Base-by-base conservation (phyloP, 2,797 vertebrate species). In the Takifugu ocellatus region DNA sequence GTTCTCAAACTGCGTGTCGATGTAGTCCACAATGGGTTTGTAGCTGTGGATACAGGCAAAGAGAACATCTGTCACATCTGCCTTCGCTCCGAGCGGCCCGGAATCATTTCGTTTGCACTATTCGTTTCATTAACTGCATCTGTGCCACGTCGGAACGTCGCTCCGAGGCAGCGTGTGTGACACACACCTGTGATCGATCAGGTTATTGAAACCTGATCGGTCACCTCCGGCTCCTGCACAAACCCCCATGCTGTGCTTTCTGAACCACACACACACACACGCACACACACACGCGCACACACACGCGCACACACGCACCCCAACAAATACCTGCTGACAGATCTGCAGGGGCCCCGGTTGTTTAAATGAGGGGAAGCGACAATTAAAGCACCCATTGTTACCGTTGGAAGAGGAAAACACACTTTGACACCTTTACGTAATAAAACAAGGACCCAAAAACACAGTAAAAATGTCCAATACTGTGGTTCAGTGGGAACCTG, bases 21-120 rank as follows among this genome's bases (percentile, higher is more conserved):
- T 99, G 90, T 99, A 99, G 83, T 99, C 95, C n/a, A 99, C 96
- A 0, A 99, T 96, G 16, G 97, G 96, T 88, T 96, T 98, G 92
- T 98, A 99, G 91, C 97, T 99, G 92, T 66, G 89, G 81, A 90
- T 75, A 64, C 63, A 87, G 43, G 1, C 42, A 59, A 26, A 70
- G 25, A 68, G 62, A 39, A 39, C 36, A 39, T 39, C 12, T 39
- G 36, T 39, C 36, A 39, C 12, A 11, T 17, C 15, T n/a, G 43
- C n/a, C 36, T 42, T 42, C 7, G 43, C n/a, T 43, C 45, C 36
- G 10, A 60, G 48, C 47, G 57, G 59, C 49, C 62, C 66, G 39
- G 52, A 69, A 9, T 70, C 14, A 36, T 68, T 66, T 46, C 36
- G 14, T 42, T 54, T 16, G 36, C 42, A 45, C 49, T 5, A 52